These are phyloP conservation scores for Aelia acuminata DNA, from an alignment of 2,888 invertebrate species.

Conservation along the genomic window DNA sequence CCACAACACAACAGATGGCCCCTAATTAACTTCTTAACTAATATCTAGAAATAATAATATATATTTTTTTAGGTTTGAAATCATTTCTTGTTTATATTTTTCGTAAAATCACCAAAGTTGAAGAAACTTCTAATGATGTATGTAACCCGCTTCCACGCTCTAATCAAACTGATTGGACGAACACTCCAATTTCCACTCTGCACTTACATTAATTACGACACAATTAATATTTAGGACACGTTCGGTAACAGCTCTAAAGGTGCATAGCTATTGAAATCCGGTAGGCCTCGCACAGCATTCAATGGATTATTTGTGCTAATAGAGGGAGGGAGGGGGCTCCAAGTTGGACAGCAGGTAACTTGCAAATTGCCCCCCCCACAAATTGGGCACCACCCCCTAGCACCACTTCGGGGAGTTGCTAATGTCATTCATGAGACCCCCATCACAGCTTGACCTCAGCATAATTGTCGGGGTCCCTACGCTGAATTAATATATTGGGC, in stretches of 20 bases:
- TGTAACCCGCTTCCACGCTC: background rate
- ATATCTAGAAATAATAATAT: no score
- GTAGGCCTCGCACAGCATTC: background rate
- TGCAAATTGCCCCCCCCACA: background rate
- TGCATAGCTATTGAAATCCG: background rate
- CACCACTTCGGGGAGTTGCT: slow-evolving; percentile 25
- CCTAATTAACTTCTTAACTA: no score
- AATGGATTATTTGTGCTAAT: background rate
- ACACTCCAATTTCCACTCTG: background rate
- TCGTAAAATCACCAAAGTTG: no score
- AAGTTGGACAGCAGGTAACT: background rate
- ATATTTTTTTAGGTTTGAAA: no score
- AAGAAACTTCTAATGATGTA: no score
- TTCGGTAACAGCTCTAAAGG: background rate
- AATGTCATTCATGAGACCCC: slow-evolving; percentile 16
- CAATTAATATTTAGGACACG: background rate
- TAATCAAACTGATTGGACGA: background rate
- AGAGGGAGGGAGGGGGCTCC: background rate
- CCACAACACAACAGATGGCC: no score
- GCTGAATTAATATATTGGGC: background rate
- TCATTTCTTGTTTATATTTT: no score
- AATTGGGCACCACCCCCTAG: background rate
- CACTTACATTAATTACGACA: background rate
- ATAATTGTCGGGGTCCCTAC: background rate
- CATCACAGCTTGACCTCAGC: slow-evolving; percentile 23